A percentile compares a stretch with the other conserved stretches of the same genome.
These are phyloP conservation scores for Ceriagrion tenellum DNA, from an alignment of 2,888 invertebrate genomes.

Conservation along the genomic window DNA sequence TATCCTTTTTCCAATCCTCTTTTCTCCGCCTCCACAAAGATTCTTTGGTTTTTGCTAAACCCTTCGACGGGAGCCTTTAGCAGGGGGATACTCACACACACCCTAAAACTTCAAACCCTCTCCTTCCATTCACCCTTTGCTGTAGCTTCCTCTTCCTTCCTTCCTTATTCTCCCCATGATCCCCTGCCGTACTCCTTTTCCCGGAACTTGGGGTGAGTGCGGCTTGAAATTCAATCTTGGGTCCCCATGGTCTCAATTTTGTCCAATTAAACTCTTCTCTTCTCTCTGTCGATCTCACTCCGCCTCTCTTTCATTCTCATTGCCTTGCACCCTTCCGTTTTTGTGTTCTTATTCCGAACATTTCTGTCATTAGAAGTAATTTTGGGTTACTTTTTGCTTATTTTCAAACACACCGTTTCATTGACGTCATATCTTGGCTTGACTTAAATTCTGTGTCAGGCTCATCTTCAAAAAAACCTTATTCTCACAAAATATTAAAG, in stretches of 20 bases:
- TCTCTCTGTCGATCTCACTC: no score
- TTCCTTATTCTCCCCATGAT: background rate
- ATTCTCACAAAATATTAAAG: no score
- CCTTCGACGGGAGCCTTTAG: background rate
- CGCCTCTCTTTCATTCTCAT: background rate
- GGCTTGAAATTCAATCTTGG: constrained; percentile 19
- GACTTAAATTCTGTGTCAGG: no score
- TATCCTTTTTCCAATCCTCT: background rate
- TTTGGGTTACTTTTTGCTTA: no score
- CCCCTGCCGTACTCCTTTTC: background rate
- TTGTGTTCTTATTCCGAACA: no score
- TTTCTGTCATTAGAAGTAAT: no score
- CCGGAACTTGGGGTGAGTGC: background rate
- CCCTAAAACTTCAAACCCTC: no score
- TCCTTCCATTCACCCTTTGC: background rate
- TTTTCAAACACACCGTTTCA: no score
- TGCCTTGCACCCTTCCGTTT: no score
- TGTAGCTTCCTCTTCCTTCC: background rate
- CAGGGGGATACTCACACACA: background rate
- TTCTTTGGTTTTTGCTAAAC: background rate
- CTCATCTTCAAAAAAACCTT: no score
- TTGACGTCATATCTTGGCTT: no score
- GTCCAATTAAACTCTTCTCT: background rate
- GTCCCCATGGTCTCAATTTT: background rate
- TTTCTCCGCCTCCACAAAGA: background rate